Conservation (phyloP, 2,888 invertebrate genomes). For the Drosophila cracens region DNA sequence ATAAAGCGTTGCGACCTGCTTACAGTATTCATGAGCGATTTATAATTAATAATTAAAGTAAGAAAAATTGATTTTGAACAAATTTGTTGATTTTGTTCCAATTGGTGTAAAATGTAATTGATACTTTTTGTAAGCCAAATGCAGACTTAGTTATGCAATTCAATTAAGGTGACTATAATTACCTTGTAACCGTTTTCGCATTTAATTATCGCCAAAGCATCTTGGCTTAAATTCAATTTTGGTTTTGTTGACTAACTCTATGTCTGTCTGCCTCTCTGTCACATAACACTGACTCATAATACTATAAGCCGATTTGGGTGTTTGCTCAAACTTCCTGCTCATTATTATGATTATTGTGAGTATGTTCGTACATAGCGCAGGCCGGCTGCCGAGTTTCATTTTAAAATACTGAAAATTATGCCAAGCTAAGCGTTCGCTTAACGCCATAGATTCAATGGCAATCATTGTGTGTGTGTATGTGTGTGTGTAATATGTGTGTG, state of each 20-base stretch:
- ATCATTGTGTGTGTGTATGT: constrained; percentile 15
- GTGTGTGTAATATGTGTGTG: constrained; percentile 9
- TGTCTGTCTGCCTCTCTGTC: constrained; percentile 18
- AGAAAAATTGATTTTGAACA: constrained; percentile 44
- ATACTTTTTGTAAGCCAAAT: constrained; percentile 41
- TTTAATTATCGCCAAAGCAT: constrained; percentile 66
- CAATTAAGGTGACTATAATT: constrained; percentile 30
- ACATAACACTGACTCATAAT: constrained; percentile 56
- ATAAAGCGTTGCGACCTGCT: constrained; percentile 9
- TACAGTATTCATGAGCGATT: constrained; percentile 11
- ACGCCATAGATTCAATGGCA: constrained; percentile 23
- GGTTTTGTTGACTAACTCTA: constrained; percentile 17
- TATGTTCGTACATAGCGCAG: constrained; percentile 5
- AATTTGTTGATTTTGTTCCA: constrained; percentile 53
- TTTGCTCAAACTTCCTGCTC: constrained; percentile 68
- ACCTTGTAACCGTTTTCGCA: constrained; percentile 58
- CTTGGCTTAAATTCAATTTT: constrained; percentile 49
- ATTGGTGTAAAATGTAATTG: constrained; percentile 66
- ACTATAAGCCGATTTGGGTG: constrained; percentile 74
- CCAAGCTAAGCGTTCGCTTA: constrained; percentile 27
- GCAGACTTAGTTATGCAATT: constrained; percentile 64
- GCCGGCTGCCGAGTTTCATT: constrained; percentile 19
- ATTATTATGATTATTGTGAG: constrained; percentile 62
- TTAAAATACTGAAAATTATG: constrained; percentile 43
- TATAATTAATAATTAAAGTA: constrained; percentile 17